Evolutionary conservation across 2,113 vertebrate genomes (phyloP).

Genomic region (Eclectus roratus): DNA sequence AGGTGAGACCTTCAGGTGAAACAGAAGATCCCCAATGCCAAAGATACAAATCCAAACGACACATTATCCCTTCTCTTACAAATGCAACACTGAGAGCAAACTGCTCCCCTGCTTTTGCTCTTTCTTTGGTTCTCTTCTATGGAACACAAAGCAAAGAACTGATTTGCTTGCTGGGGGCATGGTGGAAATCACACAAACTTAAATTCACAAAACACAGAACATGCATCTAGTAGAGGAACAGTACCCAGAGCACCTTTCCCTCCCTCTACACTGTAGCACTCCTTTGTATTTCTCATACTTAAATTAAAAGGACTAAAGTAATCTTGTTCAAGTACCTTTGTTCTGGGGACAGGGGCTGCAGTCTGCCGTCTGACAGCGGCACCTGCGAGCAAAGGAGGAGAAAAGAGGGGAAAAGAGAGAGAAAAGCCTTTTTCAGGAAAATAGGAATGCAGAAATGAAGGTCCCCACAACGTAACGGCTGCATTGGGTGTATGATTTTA

Average conservation of each 20-base stretch:
- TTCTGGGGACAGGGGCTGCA: conserved; percentile 73
- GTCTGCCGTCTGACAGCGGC: conserved; percentile 72
- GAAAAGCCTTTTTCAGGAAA: neutral
- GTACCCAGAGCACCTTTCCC: neutral
- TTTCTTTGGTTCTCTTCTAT: neutral
- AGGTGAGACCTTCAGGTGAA: neutral
- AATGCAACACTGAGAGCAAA: neutral
- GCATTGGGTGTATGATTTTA: neutral
- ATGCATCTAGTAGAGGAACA: neutral
- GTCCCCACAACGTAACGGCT: neutral
- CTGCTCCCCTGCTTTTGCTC: neutral
- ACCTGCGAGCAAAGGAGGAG: conserved; percentile 53
- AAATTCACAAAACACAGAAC: neutral
- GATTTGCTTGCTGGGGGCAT: neutral
- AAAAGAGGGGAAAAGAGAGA: neutral
- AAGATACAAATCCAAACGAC: neutral
- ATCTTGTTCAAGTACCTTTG: conserved; percentile 72
- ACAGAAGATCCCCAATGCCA: neutral
- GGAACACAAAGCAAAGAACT: neutral
- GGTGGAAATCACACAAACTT: neutral
- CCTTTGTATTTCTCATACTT: neutral
- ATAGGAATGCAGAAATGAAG: neutral
- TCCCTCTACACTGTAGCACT: neutral
- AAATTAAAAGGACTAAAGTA: neutral
- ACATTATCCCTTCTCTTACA: neutral